A percentile compares a stretch with the other conserved stretches of the same genome.
Evolutionary conservation across 2,797 vertebrate species (phyloP).

Genomic region (Amphiprion clarkii): DNA sequence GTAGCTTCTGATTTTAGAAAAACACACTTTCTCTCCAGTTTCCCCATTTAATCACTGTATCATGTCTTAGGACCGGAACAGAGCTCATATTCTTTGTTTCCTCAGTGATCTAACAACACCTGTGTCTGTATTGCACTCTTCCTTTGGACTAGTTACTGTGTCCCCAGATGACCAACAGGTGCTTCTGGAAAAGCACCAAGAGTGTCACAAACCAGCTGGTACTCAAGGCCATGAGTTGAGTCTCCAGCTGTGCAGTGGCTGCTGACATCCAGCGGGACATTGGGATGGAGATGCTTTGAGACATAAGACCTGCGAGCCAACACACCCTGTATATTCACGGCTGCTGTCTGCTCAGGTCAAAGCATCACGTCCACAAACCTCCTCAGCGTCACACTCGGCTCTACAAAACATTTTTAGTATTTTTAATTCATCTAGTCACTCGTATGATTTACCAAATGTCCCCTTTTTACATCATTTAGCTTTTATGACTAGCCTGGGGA

Average conservation of each 20-base stretch:
- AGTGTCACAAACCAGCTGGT: slow-evolving; percentile 31
- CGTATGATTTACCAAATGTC: slow-evolving; percentile 18
- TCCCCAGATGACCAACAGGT: slow-evolving; percentile 30
- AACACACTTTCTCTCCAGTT: slow-evolving; percentile 4
- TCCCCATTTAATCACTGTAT: slow-evolving; percentile 9
- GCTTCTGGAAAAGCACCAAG: slow-evolving; percentile 3
- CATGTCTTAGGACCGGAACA: neutral
- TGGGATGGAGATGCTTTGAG: neutral
- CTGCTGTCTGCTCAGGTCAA: slow-evolving; percentile 15
- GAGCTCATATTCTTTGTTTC: slow-evolving; percentile 29
- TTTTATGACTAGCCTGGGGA: slow-evolving; percentile 44
- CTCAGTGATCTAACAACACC: slow-evolving; percentile 1
- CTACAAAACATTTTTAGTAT: slow-evolving; percentile 12
- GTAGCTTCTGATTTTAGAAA: slow-evolving; percentile 5
- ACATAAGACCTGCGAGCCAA: slow-evolving; percentile 9
- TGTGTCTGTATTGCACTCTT: neutral
- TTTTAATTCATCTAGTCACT: slow-evolving; percentile 22
- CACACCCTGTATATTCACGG: slow-evolving; percentile 10
- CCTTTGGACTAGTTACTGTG: slow-evolving; percentile 1
- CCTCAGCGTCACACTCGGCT: neutral
- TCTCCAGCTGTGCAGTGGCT: slow-evolving; percentile 20
- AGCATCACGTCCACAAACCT: neutral
- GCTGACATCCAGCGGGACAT: slow-evolving; percentile 12
- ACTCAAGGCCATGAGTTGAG: neutral
- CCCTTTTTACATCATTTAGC: slow-evolving; percentile 30